Base-by-base conservation (phyloP, 2,888 invertebrate genomes). In the Acleris literana region DNA sequence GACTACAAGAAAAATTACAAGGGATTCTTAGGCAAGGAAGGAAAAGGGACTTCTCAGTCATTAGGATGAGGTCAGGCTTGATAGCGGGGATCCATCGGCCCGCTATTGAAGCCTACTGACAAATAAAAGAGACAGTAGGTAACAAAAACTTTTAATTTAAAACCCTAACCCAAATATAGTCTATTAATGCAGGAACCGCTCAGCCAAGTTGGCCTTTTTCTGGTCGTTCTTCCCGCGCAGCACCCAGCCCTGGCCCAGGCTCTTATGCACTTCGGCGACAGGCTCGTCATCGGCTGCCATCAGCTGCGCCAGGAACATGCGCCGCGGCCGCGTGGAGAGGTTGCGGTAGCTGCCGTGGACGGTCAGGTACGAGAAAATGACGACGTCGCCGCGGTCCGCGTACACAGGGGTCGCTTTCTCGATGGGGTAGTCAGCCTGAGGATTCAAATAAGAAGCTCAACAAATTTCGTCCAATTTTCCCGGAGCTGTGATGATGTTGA, bases 331-430 rank as follows among this genome's bases (percentile, higher is more conserved):
- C 5, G 72, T 74, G 0, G 89, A 90, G 6, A 82, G 74, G 75
- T 93, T 93, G 18, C 89, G 72, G 69, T 91, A 93, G 33, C 91
- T 92, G 17, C 93, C 93, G 71, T 93, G 92, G 25, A 93, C 76
- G 22, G 92, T 75, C 11, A 93, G 79, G 71, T 93, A 93, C 0
- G 92, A 92, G 71, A 93, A 93, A 25, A 93, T 78, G 3, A 92
- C 78, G 18, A 93, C 79, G 54, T 93, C 88, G 2, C 91, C 92
- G 2, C 91, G 84, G 67, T 86, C 86, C 0, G 91, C 90, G 13
- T 66, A 63, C 0, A 93, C 79, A 1, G 92, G 86, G 1, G 79
- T 78, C 0, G 88, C 92, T 20, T 82, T 82, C 17, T 86, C 82
- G 9, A 92, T 72, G 1, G 92, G 86, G 71, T 81, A 85, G 61